Conservation (phyloP, 2,888 invertebrate genomes). For the Agapetus fuscipes region DNA sequence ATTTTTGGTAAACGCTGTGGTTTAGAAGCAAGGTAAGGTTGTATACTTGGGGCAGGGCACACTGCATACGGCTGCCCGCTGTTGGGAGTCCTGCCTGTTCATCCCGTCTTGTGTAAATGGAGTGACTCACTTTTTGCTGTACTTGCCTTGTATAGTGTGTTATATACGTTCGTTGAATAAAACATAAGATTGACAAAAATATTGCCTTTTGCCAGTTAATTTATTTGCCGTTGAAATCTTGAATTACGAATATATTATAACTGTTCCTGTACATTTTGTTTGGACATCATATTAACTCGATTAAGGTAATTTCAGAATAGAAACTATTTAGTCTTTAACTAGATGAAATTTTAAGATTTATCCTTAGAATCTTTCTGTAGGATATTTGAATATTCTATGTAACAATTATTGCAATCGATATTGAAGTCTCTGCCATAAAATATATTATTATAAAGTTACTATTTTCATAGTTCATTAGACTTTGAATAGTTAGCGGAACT, state of each 20-base stretch:
- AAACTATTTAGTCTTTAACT: not conserved
- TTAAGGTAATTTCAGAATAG: not conserved
- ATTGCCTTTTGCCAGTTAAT: not conserved
- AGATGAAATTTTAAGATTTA: not conserved
- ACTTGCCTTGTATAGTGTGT: slow-evolving; percentile 9
- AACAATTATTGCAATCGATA: not conserved
- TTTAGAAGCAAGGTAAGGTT: too few species aligned
- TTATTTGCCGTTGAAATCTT: not conserved
- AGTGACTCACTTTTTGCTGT: slow-evolving; percentile 6
- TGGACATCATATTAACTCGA: not conserved
- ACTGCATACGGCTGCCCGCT: too few species aligned
- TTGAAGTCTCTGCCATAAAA: not conserved
- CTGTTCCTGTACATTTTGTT: too few species aligned
- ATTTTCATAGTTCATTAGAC: not conserved
- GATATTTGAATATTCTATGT: not conserved
- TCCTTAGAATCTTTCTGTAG: not conserved
- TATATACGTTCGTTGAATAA: slow-evolving; percentile 7
- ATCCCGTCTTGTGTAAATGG: too few species aligned
- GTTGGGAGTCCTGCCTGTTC: too few species aligned
- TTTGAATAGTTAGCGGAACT: too few species aligned
- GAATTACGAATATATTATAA: too few species aligned
- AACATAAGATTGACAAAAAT: slow-evolving; percentile 8
- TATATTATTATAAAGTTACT: not conserved
- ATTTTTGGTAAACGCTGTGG: too few species aligned
- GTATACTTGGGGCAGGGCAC: too few species aligned